Base-by-base conservation (phyloP, 1,140 invertebrate genomes). In the Ectropis grisescens region DNA sequence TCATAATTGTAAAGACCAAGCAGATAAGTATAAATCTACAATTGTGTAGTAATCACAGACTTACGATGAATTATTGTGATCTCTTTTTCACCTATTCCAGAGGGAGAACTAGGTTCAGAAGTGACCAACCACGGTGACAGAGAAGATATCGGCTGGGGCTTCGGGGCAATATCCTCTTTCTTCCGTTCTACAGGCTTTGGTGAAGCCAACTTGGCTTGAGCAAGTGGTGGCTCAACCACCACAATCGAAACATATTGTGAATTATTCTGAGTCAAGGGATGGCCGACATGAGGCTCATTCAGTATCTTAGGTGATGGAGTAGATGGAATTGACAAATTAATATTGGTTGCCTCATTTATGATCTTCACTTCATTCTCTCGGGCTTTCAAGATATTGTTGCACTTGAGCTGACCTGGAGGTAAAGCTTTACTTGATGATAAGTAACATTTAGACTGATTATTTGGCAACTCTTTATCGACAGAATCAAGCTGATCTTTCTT, bases 351-450 rank as follows among this genome's bases (percentile, higher is more conserved):
- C 36, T 82, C 76, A 34, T 78, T 75, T 11, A 82, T 69, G 16
- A 82, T 76, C 41, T 83, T 83, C 4, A 75, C 59, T 58, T 82
- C 72, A 37, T 61, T 75, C 37, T 82, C 68, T 36, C 84, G 85
- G 83, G 91, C 94, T 86, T 97, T 97, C 16, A 96, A 80, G 66
- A 97, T 97, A 83, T 97, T 98, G 84, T 97, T 97, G 78, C 94
- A 97, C 81, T 97, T 97, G 28, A 97, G 87, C 56, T 95, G 91
- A 40, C 95, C 93, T 1, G 92, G 91, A 19, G 93, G 93, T 19
- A 96, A 84, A 7, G 88, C 88, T 50, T 88, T 87, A 13, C 86
- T 86, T 11, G 84, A 85, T 11, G 81, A 82, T 16, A 84, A 70
- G 48, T 85, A 80, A 35, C 62, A 72, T 61, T 87, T 89, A 25